These are phyloP conservation scores for Achatina immaculata DNA, from an alignment of 1,140 invertebrate species.

Conservation along the genomic window DNA sequence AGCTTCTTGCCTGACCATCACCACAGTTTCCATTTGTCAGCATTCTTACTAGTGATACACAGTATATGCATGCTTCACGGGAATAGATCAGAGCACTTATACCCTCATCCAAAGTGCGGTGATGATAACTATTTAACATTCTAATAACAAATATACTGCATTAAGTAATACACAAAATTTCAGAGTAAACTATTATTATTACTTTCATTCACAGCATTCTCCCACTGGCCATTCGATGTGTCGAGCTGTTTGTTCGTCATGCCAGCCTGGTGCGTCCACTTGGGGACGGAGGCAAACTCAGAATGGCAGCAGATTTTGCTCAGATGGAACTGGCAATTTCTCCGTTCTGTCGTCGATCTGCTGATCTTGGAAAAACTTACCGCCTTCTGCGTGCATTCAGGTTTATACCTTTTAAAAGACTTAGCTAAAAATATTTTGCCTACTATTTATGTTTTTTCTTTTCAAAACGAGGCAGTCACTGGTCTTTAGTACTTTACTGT, in stretches of 20 bases:
- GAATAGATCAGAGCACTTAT: too few relatives aligned
- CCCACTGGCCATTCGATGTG: slow-evolving; percentile 82
- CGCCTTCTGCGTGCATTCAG: slow-evolving; percentile 82
- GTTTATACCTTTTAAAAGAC: slow-evolving; percentile 38
- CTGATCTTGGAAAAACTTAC: slow-evolving; percentile 82
- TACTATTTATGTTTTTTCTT: background rate
- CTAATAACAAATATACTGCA: too few relatives aligned
- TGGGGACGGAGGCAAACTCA: slow-evolving; percentile 82
- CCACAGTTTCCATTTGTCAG: too few relatives aligned
- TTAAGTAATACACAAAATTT: too few relatives aligned
- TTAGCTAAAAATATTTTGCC: background rate
- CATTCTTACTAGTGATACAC: too few relatives aligned
- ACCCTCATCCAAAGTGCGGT: too few relatives aligned
- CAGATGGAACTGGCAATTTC: slow-evolving; percentile 80
- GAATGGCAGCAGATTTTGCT: slow-evolving; percentile 86
- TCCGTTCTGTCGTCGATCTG: slow-evolving; percentile 78
- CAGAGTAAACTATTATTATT: too few relatives aligned
- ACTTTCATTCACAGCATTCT: slow-evolving; percentile 71
- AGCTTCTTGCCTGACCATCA: too few relatives aligned
- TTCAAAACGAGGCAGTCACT: slow-evolving; percentile 1
- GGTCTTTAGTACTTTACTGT: too few relatives aligned
- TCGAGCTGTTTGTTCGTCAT: slow-evolving; percentile 90
- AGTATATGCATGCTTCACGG: too few relatives aligned
- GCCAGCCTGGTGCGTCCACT: slow-evolving; percentile 86
- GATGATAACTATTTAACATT: too few relatives aligned